phyloP scores from a whole-genome alignment of 2,797 vertebrate genomes.

The Falco berigora region DNA sequence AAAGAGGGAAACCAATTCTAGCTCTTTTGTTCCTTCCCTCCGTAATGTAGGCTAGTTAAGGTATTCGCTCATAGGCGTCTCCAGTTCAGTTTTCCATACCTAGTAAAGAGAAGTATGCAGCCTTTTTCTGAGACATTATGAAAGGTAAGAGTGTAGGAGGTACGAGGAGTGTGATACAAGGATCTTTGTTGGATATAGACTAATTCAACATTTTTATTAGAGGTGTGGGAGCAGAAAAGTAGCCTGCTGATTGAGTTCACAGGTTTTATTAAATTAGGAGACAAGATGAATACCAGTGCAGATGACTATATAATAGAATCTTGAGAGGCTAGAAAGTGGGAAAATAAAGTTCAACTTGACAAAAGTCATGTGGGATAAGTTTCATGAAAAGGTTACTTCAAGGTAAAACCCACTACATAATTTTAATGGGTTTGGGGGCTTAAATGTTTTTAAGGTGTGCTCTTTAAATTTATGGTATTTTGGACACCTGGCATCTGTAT shows the following conservation, averaged over 20 bases:
- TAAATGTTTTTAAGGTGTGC: neutral
- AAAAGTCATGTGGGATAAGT: neutral
- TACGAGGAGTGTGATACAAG: neutral
- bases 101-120: neutral
- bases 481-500: neutral
- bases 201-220: neutral
- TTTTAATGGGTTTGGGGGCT: neutral
- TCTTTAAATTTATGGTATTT: neutral
- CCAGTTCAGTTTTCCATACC: neutral
- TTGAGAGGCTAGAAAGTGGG: neutral
- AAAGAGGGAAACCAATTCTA: neutral
- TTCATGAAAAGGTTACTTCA: neutral
- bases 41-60: neutral
- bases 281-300: neutral
- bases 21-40: neutral
- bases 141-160: neutral
- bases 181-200: neutral
- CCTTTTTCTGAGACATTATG: neutral
- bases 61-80: neutral
- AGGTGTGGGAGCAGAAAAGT: neutral
- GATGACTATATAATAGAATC: neutral
- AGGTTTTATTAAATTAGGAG: constrained; percentile 2
- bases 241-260: neutral
- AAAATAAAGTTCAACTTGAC: neutral
- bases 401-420: neutral